A percentile compares a stretch with the other conserved stretches of the same genome.
Conservation (phyloP, 2,888 invertebrate species). For the Bimastos eiseni region DNA sequence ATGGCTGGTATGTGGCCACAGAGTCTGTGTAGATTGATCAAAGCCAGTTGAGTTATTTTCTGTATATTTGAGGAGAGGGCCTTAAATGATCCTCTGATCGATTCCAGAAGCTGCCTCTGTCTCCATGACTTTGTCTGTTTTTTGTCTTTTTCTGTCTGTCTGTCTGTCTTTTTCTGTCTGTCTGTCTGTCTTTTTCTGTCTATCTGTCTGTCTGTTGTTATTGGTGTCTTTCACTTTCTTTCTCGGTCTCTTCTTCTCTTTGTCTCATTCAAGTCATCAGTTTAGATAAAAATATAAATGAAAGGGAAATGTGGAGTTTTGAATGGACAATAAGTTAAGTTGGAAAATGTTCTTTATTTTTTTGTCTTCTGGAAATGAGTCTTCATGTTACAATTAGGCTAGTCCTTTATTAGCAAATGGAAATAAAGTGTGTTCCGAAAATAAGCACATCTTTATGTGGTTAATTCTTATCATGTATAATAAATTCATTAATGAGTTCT, state of each 20-base stretch:
- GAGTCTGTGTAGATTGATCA: neutral
- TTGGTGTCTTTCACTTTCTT: neutral
- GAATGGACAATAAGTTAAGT: neutral
- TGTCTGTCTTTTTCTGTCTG: neutral
- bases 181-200: neutral
- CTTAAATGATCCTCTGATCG: neutral
- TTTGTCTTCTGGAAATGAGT: neutral
- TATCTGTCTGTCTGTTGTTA: neutral
- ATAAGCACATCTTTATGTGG: neutral
- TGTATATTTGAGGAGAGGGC: neutral
- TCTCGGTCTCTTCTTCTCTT: neutral
- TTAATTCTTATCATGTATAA: neutral
- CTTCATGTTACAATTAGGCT: neutral
- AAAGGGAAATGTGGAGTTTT: neutral
- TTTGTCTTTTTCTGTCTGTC: too few species aligned
- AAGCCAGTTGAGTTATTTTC: neutral
- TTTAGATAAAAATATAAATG: neutral
- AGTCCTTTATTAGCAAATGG: neutral
- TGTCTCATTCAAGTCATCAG: neutral
- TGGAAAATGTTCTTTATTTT: neutral
- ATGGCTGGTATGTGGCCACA: neutral
- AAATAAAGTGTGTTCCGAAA: neutral
- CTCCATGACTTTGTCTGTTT: too few species aligned
- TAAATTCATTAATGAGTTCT: neutral
- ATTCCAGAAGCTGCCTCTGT: neutral